These are phyloP conservation scores for Campopleginae sp. DNA, from an alignment of 2,888 invertebrate genomes.

Conservation along the genomic window DNA sequence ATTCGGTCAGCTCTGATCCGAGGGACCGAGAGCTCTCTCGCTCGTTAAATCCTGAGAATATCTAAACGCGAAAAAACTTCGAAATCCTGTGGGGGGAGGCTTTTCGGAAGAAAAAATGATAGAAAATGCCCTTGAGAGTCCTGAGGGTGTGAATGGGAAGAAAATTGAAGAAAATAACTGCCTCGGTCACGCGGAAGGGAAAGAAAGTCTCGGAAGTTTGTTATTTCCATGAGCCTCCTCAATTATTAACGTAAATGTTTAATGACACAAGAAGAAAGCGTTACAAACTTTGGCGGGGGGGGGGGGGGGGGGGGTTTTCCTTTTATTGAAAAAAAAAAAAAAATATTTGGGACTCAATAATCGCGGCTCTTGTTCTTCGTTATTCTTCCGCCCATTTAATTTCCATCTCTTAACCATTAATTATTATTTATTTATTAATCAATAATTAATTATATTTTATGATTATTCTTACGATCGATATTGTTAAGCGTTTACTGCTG, in stretches of 20 bases:
- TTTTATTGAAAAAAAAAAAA: not conserved
- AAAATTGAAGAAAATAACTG: not conserved
- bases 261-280: too few relatives aligned
- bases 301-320: too few relatives aligned
- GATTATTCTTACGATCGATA: conserved; percentile 28
- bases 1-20: too few relatives aligned
- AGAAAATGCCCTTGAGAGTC: conserved; percentile 6
- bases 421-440: conserved; percentile 4
- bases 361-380: not conserved
- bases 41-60: not conserved
- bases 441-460: conserved; percentile 25
- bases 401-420: conserved; percentile 1
- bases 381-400: conserved; percentile 18
- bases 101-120: not conserved
- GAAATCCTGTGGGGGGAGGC: not conserved
- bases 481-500: conserved; percentile 51
- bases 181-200: not conserved
- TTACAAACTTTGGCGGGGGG: too few relatives aligned
- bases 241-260: too few relatives aligned
- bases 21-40: too few relatives aligned
- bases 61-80: not conserved
- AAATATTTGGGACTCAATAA: too few relatives aligned
- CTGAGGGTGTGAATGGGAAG: not conserved
- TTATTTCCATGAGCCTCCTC: too few relatives aligned
- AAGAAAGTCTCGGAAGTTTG: not conserved